These are phyloP conservation scores for Bombus impatiens DNA, from an alignment of 1,140 invertebrate genomes.

Conservation along the genomic window DNA sequence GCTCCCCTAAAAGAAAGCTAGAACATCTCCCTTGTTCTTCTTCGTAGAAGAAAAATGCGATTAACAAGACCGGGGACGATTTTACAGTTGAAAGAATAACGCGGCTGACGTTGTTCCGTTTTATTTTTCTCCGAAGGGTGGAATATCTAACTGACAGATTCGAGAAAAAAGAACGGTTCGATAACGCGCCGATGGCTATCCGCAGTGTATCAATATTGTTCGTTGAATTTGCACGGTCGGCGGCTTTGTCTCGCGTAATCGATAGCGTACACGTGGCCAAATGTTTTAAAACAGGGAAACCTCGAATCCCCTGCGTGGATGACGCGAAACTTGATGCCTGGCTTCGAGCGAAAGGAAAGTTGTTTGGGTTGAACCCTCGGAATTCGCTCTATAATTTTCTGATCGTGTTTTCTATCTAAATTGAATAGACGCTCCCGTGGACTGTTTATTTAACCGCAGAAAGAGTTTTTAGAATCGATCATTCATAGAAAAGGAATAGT, in stretches of 20 bases:
- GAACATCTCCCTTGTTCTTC: not conserved
- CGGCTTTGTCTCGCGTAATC: slow-evolving; percentile 16
- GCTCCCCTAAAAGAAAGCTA: not conserved
- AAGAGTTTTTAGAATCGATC: too few relatives aligned
- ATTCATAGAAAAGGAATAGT: too few relatives aligned
- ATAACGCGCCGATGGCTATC: slow-evolving; percentile 12
- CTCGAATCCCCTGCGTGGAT: too few relatives aligned
- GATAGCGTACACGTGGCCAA: not conserved
- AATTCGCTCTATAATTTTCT: not conserved
- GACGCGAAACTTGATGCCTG: too few relatives aligned
- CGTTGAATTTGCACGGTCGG: not conserved
- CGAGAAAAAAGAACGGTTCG: not conserved
- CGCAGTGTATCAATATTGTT: not conserved
- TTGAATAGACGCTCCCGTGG: too few relatives aligned
- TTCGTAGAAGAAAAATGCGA: slow-evolving; percentile 15
- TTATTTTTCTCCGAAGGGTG: not conserved
- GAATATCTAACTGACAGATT: not conserved
- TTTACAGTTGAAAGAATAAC: slow-evolving; percentile 8
- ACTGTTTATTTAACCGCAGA: too few relatives aligned
- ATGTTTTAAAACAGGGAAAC: slow-evolving; percentile 5
- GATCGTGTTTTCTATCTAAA: too few relatives aligned
- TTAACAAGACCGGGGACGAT: slow-evolving; percentile 44
- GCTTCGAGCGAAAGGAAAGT: not conserved
- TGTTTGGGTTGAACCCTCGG: not conserved
- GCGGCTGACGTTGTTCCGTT: too few relatives aligned